Conservation (phyloP, 2,113 vertebrate species). For the Sceloporus tristichus region DNA sequence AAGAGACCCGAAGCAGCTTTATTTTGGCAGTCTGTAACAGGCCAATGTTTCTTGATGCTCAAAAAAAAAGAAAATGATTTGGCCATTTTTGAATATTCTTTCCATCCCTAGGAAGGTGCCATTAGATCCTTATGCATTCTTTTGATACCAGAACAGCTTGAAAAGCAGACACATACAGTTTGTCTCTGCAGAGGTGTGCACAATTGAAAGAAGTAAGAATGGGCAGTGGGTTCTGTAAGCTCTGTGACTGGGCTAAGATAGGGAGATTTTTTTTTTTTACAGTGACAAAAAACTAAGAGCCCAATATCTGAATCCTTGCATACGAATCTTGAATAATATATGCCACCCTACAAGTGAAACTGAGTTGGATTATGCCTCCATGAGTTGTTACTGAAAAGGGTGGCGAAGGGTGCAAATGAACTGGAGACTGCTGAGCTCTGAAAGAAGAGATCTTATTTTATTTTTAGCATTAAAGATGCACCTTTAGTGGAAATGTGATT, state of each 20-base stretch:
- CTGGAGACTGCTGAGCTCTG: neutral
- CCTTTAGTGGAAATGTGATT: neutral
- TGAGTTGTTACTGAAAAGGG: neutral
- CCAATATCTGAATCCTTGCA: neutral
- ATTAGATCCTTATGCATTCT: neutral
- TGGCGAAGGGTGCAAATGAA: neutral
- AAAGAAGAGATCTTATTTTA: neutral
- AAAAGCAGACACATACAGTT: neutral
- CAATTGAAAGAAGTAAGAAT: too few species aligned
- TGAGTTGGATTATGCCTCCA: neutral
- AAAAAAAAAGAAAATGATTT: neutral
- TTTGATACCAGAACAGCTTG: neutral
- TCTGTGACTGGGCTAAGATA: too few species aligned
- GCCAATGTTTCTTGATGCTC: neutral
- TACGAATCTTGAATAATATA: neutral
- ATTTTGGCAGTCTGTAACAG: too few species aligned
- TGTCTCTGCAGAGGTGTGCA: neutral
- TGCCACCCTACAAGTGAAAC: neutral
- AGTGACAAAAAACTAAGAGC: neutral
- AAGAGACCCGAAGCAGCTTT: too few species aligned
- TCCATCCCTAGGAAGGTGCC: neutral
- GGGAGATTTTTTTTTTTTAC: neutral
- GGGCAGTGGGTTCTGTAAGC: too few species aligned
- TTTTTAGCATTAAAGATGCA: neutral
- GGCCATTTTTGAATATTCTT: too few species aligned